These are phyloP conservation scores for Druon quercuslanigerum DNA, from an alignment of 1,140 invertebrate genomes.

Conservation along the genomic window DNA sequence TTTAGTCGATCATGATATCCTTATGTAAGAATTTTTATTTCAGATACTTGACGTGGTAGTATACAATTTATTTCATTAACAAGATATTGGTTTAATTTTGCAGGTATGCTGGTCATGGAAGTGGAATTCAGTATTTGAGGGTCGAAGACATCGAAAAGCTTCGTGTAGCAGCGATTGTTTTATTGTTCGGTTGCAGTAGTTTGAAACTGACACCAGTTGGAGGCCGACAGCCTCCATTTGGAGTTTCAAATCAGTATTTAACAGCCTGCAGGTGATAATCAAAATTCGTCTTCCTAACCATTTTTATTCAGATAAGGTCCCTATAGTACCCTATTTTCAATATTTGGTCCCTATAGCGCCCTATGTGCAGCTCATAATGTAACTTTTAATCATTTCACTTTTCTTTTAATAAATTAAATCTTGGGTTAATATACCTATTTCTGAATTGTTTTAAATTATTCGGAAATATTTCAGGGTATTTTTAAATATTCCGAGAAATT, in stretches of 20 bases:
- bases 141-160: conserved; percentile 79
- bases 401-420: no score
- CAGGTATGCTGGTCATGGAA: conserved; percentile 86
- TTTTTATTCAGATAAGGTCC: neutral
- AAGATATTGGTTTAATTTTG: conserved; percentile 62
- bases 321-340: no score
- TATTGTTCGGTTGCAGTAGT: conserved; percentile 88
- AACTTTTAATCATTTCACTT: no score
- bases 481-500: no score
- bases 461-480: no score
- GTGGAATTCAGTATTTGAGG: conserved; percentile 81
- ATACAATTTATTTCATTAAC: conserved; percentile 5
- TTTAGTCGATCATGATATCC: conserved; percentile 79
- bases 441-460: no score
- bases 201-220: conserved; percentile 78
- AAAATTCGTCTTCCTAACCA: neutral
- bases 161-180: conserved; percentile 76
- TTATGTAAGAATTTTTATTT: conserved; percentile 78
- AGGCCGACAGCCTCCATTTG: conserved; percentile 78
- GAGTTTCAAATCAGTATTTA: conserved; percentile 82
- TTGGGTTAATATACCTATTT: no score
- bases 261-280: conserved; percentile 79
- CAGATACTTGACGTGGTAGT: neutral
- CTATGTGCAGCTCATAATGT: no score
- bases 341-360: no score